phyloP scores from a whole-genome alignment of 2,888 invertebrate genomes.

The Drosophila pseudotalamancana region DNA sequence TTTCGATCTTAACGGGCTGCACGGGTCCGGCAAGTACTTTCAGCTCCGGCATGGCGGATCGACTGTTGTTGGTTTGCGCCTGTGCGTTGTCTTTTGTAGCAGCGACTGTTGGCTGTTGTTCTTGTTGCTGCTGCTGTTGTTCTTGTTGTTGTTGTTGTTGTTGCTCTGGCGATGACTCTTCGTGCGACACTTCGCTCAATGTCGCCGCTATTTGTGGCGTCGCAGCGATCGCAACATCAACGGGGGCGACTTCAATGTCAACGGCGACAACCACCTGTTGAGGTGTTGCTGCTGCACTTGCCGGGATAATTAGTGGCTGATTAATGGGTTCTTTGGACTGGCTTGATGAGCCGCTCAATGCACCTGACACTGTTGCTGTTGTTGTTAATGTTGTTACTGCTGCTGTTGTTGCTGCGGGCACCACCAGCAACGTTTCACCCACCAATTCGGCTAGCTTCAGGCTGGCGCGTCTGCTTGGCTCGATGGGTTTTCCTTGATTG shows the following conservation, averaged over 20 bases:
- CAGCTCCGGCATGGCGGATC: constrained; percentile 77
- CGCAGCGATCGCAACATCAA: constrained; percentile 44
- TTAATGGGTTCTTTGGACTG: constrained; percentile 72
- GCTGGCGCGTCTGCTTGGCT: constrained; percentile 66
- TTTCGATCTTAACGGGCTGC: constrained; percentile 74
- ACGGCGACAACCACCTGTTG: constrained; percentile 58
- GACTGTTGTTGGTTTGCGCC: constrained; percentile 54
- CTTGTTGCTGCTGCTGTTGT: constrained; percentile 30
- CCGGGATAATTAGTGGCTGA: constrained; percentile 55
- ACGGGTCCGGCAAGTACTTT: constrained; percentile 77
- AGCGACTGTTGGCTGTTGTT: constrained; percentile 25
- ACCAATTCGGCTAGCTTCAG: constrained; percentile 66
- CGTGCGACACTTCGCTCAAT: constrained; percentile 65
- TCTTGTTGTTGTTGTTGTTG: constrained; percentile 23
- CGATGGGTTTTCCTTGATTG: constrained; percentile 72
- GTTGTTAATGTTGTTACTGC: constrained; percentile 14
- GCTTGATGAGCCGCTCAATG: constrained; percentile 32
- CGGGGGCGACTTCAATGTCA: constrained; percentile 57
- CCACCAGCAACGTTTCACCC: constrained; percentile 67
- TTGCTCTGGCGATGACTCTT: constrained; percentile 61
- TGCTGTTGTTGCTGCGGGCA: constrained; percentile 45
- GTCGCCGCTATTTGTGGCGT: constrained; percentile 75
- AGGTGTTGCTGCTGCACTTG: constrained; percentile 28
- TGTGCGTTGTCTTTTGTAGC: constrained; percentile 71
- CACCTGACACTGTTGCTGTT: constrained; percentile 17